Evolutionary conservation across 1,140 invertebrate genomes (phyloP), one percentile per base, ranked within the genome.

Genomic region (Spodoptera litura): DNA sequence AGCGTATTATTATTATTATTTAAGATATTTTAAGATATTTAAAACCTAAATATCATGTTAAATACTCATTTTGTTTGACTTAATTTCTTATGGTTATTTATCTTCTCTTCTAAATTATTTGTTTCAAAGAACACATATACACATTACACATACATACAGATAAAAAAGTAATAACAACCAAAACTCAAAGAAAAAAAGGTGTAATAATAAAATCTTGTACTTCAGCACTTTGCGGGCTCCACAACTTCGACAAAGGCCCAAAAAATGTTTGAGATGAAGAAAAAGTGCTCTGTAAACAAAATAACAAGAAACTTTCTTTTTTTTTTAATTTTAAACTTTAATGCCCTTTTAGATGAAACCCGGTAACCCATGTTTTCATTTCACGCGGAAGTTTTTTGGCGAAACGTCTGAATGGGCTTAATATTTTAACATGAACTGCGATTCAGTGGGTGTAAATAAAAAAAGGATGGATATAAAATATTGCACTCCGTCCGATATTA

Each of bases 371-470:
- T 73, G 25, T 73, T 73, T 73, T 73, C 56, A 73, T 73, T 61
- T 59, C 38, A 73, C 15, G 27, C 38, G 35, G 73, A 75, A 64
- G 73, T 53, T 62, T 44, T 71, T 64, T 75, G 4, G 59, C 25
- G 56, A 53, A 75, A 64, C 27, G 58, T 64, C 73, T 75, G 73
- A 59, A 78, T 55, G 38, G 51, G 64, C 53, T 78, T 78, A 68
- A 78, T 78, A 78, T 78, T 78, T 58, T 70, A 78, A 78, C 59
- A 52, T 62, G 53, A 51, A 66, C 25, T 56, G 52, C 31, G 52
- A 68, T 68, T 68, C 64, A 56, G 20, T 58, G 75, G 64, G 74
- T 76, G 59, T 78, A 70, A 68, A 78, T 78, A 70, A 76, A 74
- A 13, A 44, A 38, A 12, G 11, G 8, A 27, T 58, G 53, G 35